Base-by-base conservation (phyloP, 64 coral and sea anemone genomes). In the Trachythela sp. region DNA sequence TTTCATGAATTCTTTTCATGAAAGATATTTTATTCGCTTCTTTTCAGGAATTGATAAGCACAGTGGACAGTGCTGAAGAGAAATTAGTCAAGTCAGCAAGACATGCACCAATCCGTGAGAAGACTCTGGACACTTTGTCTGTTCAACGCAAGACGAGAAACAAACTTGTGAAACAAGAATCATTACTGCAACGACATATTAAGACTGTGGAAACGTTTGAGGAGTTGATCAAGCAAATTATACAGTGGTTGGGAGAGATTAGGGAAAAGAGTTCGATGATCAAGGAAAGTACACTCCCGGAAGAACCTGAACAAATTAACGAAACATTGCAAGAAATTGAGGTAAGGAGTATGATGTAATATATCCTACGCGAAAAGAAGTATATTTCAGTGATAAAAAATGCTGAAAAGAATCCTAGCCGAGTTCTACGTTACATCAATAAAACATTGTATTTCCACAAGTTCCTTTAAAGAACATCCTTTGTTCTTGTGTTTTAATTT, bases 81-180 rank as follows among this genome's bases (percentile, higher is more conserved):
- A 80, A 80, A 29, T 22, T 80, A 20, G 75, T 80, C 8, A 80
- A 80, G 75, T 80, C 75, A 80, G 75, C 75, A 39, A 80, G 75
- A 35, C 75, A 80, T 80, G 75, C 75, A 0, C 75, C 75, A 39
- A 80, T 80, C 8, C 31, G 75, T 37, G 75, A 80, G 20, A 80
- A 80, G 20, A 80, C 75, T 8, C 37, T 80, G 33, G 75, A 80
- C 75, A 80, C 37, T 9, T 80, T 80, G 75, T 35, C 31, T 9
- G 75, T 39, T 37, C 75, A 80, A 80, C 75, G 75, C 33, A 34
- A 8, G 33, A 80, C 75, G 30, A 80, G 75, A 80, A 80, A 80
- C 34, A 80, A 39, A 38, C 75, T 80, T 35, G 75, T 80, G 14
- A 80, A 80, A 30, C 75, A 80, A 39, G 75, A 80, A 39, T 80